A percentile compares a stretch with the other conserved stretches of the same genome.
These are phyloP conservation scores for Harpalus rubripes DNA, from an alignment of 2,888 invertebrate species.

Conservation along the genomic window DNA sequence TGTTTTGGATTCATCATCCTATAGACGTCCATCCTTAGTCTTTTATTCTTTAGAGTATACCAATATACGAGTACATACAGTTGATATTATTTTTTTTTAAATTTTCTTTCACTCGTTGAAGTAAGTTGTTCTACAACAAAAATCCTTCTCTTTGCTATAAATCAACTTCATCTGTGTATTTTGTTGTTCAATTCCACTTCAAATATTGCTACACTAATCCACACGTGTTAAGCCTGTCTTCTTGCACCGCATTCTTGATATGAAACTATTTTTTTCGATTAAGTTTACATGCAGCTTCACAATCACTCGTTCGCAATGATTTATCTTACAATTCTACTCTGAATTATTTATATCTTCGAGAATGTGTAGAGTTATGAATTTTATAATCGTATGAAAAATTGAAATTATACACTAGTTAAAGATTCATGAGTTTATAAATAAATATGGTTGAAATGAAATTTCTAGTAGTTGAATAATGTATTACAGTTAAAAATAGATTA, in stretches of 20 bases:
- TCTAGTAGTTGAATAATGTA: conserved; percentile 7
- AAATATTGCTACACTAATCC: neutral
- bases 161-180: neutral
- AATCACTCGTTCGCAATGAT: conserved; percentile 25
- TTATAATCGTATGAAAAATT: conserved; percentile 17
- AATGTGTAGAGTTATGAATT: conserved; percentile 23
- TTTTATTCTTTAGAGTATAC: too few relatives aligned
- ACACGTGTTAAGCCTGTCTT: conserved; percentile 24
- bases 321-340: conserved; percentile 31
- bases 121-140: too few relatives aligned
- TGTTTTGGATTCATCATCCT: too few relatives aligned
- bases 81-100: too few relatives aligned
- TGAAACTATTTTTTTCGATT: conserved; percentile 42
- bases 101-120: too few relatives aligned
- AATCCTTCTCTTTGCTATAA: neutral
- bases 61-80: too few relatives aligned
- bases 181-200: neutral
- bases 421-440: conserved; percentile 35
- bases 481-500: conserved; percentile 21
- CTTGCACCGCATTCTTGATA: conserved; percentile 7
- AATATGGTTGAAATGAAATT: conserved; percentile 13
- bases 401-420: conserved; percentile 7
- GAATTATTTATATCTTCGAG: conserved; percentile 32
- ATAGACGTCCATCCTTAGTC: too few relatives aligned
- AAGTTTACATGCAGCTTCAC: conserved; percentile 33